A percentile compares a stretch with the other conserved stretches of the same genome.
phyloP scores from a whole-genome alignment of 1,140 invertebrate genomes.

The Cotesia glomerata region DNA sequence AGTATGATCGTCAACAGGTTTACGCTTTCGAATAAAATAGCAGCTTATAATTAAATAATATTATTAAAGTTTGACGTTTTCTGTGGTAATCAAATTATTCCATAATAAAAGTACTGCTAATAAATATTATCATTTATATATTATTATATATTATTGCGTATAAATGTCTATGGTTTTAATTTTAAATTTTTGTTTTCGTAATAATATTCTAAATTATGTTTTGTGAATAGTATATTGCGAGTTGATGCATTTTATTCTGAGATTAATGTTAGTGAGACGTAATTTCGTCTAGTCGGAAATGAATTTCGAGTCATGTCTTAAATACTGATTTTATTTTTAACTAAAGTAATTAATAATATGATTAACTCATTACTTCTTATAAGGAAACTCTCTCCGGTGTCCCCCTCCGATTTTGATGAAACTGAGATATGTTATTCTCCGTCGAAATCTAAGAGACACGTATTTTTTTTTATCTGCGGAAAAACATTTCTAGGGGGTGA shows the following conservation, averaged over 20 bases:
- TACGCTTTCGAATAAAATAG: slow-evolving; percentile 4
- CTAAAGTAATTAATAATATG: slow-evolving; percentile 1
- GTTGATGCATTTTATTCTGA: slow-evolving; percentile 37
- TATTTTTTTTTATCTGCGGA: too few relatives aligned
- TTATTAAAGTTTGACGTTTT: slow-evolving; percentile 18
- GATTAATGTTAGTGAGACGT: slow-evolving; percentile 31
- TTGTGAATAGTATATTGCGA: slow-evolving; percentile 26
- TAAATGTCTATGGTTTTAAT: too few relatives aligned
- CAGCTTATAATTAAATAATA: slow-evolving; percentile 6
- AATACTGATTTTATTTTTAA: background rate
- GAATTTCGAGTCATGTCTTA: slow-evolving; percentile 47
- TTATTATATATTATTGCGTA: slow-evolving; percentile 27
- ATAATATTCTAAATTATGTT: too few relatives aligned
- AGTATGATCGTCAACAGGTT: slow-evolving; percentile 16
- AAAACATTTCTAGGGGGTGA: too few relatives aligned
- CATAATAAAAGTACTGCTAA: slow-evolving; percentile 11
- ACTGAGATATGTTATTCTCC: too few relatives aligned
- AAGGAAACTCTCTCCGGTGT: too few relatives aligned
- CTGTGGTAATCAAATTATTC: slow-evolving; percentile 33
- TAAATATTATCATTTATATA: slow-evolving; percentile 1
- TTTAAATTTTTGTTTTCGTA: too few relatives aligned
- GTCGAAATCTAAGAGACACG: too few relatives aligned
- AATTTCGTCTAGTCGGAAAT: slow-evolving; percentile 12
- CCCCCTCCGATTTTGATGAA: too few relatives aligned
- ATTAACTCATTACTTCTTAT: too few relatives aligned